Evolutionary conservation across 2,113 vertebrate species (phyloP).

Genomic region (Muntiacus reevesi): DNA sequence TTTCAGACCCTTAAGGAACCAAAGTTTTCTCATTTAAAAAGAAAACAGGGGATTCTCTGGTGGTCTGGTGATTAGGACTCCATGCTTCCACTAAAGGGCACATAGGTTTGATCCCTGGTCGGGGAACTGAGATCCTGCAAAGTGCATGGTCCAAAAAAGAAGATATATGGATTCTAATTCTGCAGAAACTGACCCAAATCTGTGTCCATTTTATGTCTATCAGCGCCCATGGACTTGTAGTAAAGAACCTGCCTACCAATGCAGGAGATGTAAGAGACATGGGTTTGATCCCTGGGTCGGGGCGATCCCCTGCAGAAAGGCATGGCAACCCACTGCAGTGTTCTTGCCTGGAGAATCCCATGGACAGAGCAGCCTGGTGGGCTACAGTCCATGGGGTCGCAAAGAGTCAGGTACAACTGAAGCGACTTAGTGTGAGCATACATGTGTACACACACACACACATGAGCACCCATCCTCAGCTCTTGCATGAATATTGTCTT

Average conservation of each 20-base stretch:
- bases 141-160: not conserved
- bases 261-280: not conserved
- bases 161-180: not conserved
- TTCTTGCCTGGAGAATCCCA: not conserved
- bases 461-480: not conserved
- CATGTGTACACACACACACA: not conserved
- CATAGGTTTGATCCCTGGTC: not conserved
- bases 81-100: not conserved
- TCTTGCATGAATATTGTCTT: not conserved
- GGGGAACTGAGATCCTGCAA: not conserved
- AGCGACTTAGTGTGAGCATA: not conserved
- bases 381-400: not conserved
- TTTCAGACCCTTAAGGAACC: not conserved
- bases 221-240: not conserved
- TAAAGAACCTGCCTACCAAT: not conserved
- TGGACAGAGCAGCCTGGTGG: not conserved
- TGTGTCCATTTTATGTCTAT: not conserved
- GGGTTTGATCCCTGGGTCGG: not conserved
- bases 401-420: not conserved
- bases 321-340: not conserved
- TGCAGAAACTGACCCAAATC: not conserved
- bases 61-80: not conserved
- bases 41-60: not conserved
- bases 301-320: not conserved
- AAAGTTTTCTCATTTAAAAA: not conserved